Evolutionary conservation across 2,888 invertebrate species (phyloP).

Genomic region (Plemyria rubiginata): DNA sequence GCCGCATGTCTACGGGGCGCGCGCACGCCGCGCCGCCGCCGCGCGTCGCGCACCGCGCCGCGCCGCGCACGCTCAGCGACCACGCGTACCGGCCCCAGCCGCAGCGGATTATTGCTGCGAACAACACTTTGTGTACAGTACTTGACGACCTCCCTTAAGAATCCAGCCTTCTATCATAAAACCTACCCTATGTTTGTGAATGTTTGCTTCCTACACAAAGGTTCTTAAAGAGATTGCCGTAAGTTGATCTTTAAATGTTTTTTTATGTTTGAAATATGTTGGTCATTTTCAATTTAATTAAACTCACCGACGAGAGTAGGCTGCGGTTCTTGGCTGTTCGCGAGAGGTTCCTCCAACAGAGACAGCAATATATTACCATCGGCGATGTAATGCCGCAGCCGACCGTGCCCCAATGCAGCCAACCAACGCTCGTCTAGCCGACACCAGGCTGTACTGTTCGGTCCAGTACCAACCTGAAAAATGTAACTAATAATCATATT

Average conservation of each 20-base stretch:
- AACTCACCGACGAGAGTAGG: constrained; percentile 90
- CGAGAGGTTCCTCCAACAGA: constrained; percentile 95
- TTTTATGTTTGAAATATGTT: too few relatives aligned
- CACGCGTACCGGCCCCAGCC: constrained; percentile 98
- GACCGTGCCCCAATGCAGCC: constrained; percentile 84
- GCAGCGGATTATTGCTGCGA: constrained; percentile 92
- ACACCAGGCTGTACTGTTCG: constrained; percentile 90
- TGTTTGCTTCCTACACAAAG: too few relatives aligned
- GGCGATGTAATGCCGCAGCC: constrained; percentile 91
- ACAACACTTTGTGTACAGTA: neutral
- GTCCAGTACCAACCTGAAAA: constrained; percentile 90
- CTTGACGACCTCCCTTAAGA: too few relatives aligned
- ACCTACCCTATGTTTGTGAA: too few relatives aligned
- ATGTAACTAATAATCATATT: too few relatives aligned
- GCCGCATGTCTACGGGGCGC: constrained; percentile 72
- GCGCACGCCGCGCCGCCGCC: constrained; percentile 70
- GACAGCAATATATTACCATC: constrained; percentile 96
- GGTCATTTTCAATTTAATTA: too few relatives aligned
- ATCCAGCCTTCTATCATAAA: too few relatives aligned
- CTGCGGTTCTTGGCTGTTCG: constrained; percentile 96
- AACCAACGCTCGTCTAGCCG: constrained; percentile 94
- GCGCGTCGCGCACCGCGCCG: constrained; percentile 92
- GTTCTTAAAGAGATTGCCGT: too few relatives aligned
- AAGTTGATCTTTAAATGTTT: too few relatives aligned
- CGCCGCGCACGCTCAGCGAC: constrained; percentile 94